Evolutionary conservation across 2,113 vertebrate species (phyloP).

Genomic region (Acanthochromis polyacanthus): DNA sequence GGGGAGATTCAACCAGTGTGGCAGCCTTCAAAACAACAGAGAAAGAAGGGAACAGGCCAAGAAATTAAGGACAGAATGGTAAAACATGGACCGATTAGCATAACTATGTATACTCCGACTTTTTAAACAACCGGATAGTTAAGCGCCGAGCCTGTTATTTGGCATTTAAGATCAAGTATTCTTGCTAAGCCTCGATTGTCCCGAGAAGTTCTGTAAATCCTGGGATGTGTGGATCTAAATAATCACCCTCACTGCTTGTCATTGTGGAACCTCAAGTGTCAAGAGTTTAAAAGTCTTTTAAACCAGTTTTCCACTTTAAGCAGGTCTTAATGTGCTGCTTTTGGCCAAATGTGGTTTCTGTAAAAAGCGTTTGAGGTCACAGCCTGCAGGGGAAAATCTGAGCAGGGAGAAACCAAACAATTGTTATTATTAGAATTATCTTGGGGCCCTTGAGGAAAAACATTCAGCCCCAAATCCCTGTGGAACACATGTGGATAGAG

Average conservation of each 20-base stretch:
- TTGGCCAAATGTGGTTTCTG: slow-evolving; percentile 16
- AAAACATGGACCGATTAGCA: neutral
- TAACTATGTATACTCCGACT: slow-evolving; percentile 7
- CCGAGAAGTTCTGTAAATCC: slow-evolving; percentile 52
- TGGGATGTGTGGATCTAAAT: slow-evolving; percentile 38
- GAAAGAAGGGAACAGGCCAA: neutral
- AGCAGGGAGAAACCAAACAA: neutral
- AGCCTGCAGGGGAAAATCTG: neutral
- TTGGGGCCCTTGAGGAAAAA: neutral
- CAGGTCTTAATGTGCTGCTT: slow-evolving; percentile 11
- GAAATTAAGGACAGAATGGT: neutral
- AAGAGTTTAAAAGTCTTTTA: slow-evolving; percentile 40
- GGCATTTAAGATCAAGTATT: slow-evolving; percentile 59
- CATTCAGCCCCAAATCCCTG: neutral
- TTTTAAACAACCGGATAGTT: neutral
- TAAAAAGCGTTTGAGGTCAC: slow-evolving; percentile 3
- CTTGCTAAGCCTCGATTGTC: slow-evolving; percentile 28
- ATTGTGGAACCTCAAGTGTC: slow-evolving; percentile 15
- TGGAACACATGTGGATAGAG: neutral
- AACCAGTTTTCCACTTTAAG: slow-evolving; percentile 39
- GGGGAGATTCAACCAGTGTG: neutral
- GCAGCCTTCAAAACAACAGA: slow-evolving; percentile 30
- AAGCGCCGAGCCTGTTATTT: slow-evolving; percentile 6
- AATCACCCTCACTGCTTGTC: neutral
- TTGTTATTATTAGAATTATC: slow-evolving; percentile 29